A percentile compares a stretch with the other conserved stretches of the same genome.
Evolutionary conservation across 1,140 invertebrate species (phyloP).

Genomic region (Brachionus manjavacas): DNA sequence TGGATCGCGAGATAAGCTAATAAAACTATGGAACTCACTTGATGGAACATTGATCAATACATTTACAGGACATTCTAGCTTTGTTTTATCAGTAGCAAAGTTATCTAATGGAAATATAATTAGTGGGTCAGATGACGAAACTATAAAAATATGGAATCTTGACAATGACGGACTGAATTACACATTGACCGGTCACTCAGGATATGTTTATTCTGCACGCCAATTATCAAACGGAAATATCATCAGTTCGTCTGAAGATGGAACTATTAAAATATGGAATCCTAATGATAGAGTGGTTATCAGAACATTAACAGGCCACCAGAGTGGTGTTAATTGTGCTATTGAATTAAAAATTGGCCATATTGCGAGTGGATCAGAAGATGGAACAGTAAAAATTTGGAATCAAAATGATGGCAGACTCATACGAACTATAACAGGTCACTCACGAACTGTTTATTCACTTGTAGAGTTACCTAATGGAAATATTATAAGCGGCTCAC

Average conservation of each 20-base stretch:
- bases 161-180: conserved; percentile 78
- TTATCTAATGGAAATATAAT: conserved; percentile 66
- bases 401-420: conserved; percentile 58
- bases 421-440: not conserved
- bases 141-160: conserved; percentile 95
- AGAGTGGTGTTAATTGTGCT: not conserved
- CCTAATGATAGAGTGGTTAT: conserved; percentile 91
- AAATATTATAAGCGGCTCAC: conserved; percentile 58
- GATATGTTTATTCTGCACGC: conserved; percentile 80
- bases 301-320: not conserved
- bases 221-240: conserved; percentile 71
- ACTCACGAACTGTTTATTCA: conserved; percentile 46
- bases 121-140: conserved; percentile 98
- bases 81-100: conserved; percentile 48
- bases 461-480: conserved; percentile 60
- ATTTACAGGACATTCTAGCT: conserved; percentile 59
- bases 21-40: conserved; percentile 58
- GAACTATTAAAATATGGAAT: conserved; percentile 98
- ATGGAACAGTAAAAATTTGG: conserved; percentile 96
- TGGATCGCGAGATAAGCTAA: conserved; percentile 59
- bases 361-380: conserved; percentile 91
- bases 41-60: conserved; percentile 49
- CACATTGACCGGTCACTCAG: not conserved
- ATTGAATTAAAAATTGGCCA: conserved; percentile 74
- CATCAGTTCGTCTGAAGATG: conserved; percentile 97